Conservation (phyloP, 23 tunicate genomes). For the Ciona savignyi region DNA sequence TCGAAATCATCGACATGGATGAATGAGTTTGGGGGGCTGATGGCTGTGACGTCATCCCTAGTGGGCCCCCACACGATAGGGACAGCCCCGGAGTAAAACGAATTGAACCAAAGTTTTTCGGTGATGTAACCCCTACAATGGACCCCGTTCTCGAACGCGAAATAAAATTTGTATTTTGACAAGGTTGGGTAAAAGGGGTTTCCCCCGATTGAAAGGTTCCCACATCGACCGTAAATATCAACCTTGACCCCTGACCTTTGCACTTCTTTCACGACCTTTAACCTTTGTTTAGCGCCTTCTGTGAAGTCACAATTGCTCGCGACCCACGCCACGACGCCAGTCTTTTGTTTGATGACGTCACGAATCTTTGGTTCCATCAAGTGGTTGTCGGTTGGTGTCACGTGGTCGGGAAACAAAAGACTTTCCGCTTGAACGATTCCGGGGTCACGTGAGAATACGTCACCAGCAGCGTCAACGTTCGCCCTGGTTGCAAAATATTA, state of each 20-base stretch:
- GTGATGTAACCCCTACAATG: slow-evolving; percentile 33
- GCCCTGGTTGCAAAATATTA: no score
- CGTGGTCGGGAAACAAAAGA: not conserved
- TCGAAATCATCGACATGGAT: slow-evolving; percentile 23
- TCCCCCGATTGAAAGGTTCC: slow-evolving; percentile 3
- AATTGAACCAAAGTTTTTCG: slow-evolving; percentile 46
- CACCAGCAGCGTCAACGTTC: not conserved
- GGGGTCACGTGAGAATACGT: not conserved
- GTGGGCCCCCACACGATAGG: slow-evolving; percentile 40
- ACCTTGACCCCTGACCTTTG: slow-evolving; percentile 18
- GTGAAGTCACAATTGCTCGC: slow-evolving; percentile 39
- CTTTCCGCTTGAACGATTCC: not conserved
- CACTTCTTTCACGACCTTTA: slow-evolving; percentile 6
- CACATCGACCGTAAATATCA: slow-evolving; percentile 36
- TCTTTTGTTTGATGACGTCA: slow-evolving; percentile 8
- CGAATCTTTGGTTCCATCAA: not conserved
- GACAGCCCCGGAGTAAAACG: slow-evolving; percentile 29
- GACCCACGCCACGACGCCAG: slow-evolving; percentile 21
- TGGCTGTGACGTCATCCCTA: slow-evolving; percentile 9
- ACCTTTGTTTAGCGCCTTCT: slow-evolving; percentile 21
- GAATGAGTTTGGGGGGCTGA: slow-evolving; percentile 30
- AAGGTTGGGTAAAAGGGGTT: slow-evolving; percentile 1
- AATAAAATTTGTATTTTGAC: slow-evolving; percentile 24
- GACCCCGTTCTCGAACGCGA: slow-evolving; percentile 43
- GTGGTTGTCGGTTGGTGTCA: not conserved